Evolutionary conservation across 1,140 invertebrate genomes (phyloP).

Genomic region (Tetramorium alpestre): DNA sequence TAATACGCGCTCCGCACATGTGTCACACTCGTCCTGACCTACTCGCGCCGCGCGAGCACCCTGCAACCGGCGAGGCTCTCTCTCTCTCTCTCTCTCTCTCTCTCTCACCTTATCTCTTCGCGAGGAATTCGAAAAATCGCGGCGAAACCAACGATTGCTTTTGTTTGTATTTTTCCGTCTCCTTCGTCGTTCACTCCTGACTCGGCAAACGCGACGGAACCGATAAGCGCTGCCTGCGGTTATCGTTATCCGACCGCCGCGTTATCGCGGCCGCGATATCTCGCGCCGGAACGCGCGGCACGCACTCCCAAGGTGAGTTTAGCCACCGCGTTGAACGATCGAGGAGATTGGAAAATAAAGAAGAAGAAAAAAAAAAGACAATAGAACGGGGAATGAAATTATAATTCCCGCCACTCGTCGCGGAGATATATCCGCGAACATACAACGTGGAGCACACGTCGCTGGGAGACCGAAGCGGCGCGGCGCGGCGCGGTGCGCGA

Average conservation of each 20-base stretch:
- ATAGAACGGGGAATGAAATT: background rate
- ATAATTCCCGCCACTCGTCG: constrained; percentile 61
- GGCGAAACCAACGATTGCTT: too few species aligned
- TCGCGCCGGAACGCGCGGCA: background rate
- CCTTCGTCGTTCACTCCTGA: background rate
- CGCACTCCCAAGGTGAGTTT: background rate
- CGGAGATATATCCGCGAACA: background rate
- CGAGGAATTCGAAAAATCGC: background rate
- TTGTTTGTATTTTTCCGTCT: background rate
- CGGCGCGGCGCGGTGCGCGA: constrained; percentile 65
- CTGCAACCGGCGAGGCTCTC: background rate
- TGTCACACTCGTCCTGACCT: background rate
- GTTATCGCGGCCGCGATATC: constrained; percentile 1
- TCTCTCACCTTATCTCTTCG: background rate
- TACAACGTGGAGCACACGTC: constrained; percentile 52
- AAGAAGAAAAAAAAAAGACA: background rate
- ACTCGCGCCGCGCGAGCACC: background rate
- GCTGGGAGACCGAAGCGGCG: constrained; percentile 72
- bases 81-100: too few species aligned
- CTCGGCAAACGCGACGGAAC: background rate
- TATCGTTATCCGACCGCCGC: constrained; percentile 13
- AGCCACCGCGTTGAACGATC: background rate
- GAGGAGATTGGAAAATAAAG: background rate
- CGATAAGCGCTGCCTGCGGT: background rate
- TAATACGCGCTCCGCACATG: constrained; percentile 1